Evolutionary conservation across 2,888 invertebrate genomes (phyloP), one percentile per base, ranked within the genome.

Genomic region (Bellardia bayeri): DNA sequence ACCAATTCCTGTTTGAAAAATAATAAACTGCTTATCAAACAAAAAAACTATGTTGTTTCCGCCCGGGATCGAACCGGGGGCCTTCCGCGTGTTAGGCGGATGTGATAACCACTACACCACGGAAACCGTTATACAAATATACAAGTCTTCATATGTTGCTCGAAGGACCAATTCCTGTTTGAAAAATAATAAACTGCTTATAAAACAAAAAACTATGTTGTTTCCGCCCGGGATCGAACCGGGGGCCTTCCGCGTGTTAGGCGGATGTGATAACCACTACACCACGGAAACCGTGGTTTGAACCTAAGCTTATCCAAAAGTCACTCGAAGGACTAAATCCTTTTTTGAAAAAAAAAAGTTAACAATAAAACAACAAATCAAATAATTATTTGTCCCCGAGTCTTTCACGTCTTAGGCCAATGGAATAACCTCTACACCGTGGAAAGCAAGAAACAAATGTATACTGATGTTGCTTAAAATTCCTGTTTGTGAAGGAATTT

Each of bases 21-120:
- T 11, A 45, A 11, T 45, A 45, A 11, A 45, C 7, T 9, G 2
- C 7, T 45, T 9, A 45, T 1, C 3, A 45, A 45, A 2, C 45
- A 45, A 45, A 45, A 14, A 51, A 51, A 3, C 5, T 51, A 51
- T n/a, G 5, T 14, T 92, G 92, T 91, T 92, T 92, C 92, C 92
- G 94, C 93, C 93, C 93, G 93, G 94, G 93, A 92, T 93, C 93
- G 94, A 94, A 94, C 94, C 94, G 94, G 93, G 94, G 94, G 93
- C 94, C 94, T 94, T 93, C 93, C 93, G 94, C 94, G 94, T 94
- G 94, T 94, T 92, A 94, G 93, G 94, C 93, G 93, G 93, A 94
- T 93, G 93, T 94, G 94, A 94, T 94, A 94, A 94, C 92, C 94
- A 90, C 92, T 61, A 14, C 30, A 61, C 61, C 61, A 61, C 33